Percentiles rank a stretch among this genome's conserved stretches.
Conservation (phyloP, 2,113 vertebrate species). For the Kryptolebias marmoratus region DNA sequence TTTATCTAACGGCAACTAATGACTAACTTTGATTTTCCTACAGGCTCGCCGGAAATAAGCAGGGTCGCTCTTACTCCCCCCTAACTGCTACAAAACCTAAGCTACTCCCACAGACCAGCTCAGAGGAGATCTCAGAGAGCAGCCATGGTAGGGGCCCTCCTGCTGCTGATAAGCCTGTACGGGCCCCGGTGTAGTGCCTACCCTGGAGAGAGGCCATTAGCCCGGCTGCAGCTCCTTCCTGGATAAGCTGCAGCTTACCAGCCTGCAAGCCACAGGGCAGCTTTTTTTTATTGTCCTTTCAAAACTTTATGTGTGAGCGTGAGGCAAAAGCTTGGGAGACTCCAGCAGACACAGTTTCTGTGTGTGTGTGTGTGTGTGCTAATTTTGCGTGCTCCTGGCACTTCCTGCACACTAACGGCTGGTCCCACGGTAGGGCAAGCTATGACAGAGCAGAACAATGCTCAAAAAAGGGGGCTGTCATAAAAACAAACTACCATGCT, state of each 20-base stretch:
- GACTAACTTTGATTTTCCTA: slow-evolving; percentile 38
- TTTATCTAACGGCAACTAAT: slow-evolving; percentile 28
- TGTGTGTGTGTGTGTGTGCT: slow-evolving; percentile 35
- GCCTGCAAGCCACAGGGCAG: slow-evolving; percentile 57
- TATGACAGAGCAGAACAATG: slow-evolving; percentile 76
- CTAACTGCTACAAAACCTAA: slow-evolving; percentile 39
- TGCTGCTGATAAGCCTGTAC: slow-evolving; percentile 64
- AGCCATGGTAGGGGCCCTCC: slow-evolving; percentile 57
- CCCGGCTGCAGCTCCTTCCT: slow-evolving; percentile 65
- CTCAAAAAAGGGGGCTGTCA: slow-evolving; percentile 62
- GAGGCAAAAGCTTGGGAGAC: slow-evolving; percentile 42
- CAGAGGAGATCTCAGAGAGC: slow-evolving; percentile 43
- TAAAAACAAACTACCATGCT: slow-evolving; percentile 77
- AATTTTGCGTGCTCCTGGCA: slow-evolving; percentile 60
- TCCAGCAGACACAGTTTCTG: slow-evolving; percentile 19
- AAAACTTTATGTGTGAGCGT: slow-evolving; percentile 69
- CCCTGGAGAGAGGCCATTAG: slow-evolving; percentile 73
- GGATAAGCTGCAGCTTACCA: slow-evolving; percentile 70
- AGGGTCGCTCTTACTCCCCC: slow-evolving; percentile 11
- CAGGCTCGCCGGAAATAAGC: slow-evolving; percentile 36
- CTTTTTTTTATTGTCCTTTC: slow-evolving; percentile 71
- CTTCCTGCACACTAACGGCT: slow-evolving; percentile 74
- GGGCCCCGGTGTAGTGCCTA: slow-evolving; percentile 48
- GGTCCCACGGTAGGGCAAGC: slow-evolving; percentile 73
- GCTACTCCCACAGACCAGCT: slow-evolving; percentile 55